These are phyloP conservation scores for Rhadinocentrus ornatus DNA, from an alignment of 2,797 vertebrate genomes.

Conservation along the genomic window DNA sequence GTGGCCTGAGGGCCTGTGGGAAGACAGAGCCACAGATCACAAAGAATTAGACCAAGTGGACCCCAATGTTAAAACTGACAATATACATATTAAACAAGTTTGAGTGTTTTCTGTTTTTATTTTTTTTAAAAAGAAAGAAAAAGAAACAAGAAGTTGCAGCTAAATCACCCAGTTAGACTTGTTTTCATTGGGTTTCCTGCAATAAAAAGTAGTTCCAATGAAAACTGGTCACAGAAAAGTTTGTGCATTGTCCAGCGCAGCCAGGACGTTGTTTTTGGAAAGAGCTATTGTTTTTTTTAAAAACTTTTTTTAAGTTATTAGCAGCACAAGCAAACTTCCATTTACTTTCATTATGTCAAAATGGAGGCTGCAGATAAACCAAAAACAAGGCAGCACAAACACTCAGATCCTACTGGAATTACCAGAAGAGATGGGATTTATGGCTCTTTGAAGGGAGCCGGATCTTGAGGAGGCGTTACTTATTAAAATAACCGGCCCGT, in stretches of 20 bases:
- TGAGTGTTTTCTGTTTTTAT: neutral
- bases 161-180: neutral
- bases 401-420: neutral
- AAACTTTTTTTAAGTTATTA: conserved; percentile 7
- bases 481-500: too few relatives aligned
- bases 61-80: neutral
- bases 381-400: neutral
- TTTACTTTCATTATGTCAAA: neutral
- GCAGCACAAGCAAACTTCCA: conserved; percentile 5
- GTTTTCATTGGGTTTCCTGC: conserved; percentile 3
- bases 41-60: conserved; percentile 11
- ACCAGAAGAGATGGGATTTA: too few relatives aligned
- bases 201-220: neutral
- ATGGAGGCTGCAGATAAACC: neutral
- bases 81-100: neutral
- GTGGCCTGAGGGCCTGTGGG: conserved; percentile 56
- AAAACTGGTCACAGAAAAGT: conserved; percentile 11
- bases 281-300: conserved; percentile 1
- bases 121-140: too few relatives aligned
- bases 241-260: conserved; percentile 19
- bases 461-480: too few relatives aligned
- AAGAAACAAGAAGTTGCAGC: neutral
- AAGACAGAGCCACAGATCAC: conserved; percentile 26
- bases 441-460: too few relatives aligned
- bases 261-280: conserved; percentile 29